Evolutionary conservation across 2,888 invertebrate genomes (phyloP), one percentile per base, ranked within the genome.

Genomic region (Hypomecis atomaria): DNA sequence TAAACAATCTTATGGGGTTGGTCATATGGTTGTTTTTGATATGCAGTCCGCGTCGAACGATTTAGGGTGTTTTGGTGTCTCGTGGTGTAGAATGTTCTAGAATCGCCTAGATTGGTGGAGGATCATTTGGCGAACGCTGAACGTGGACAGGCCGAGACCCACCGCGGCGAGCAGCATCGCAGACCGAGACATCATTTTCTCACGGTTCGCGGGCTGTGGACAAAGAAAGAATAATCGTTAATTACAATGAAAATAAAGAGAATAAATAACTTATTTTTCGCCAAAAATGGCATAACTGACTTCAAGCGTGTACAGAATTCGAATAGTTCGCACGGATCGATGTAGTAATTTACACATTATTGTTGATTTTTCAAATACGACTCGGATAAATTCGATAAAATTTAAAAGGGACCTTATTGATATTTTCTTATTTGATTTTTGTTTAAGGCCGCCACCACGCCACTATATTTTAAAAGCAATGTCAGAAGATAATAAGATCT

Each of bases 61-160:
- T 65, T 42, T 49, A 61, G 57, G 53, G 66, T 23, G 23, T 23
- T 23, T n/a, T 23, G 23, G 23, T 65, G 71, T 68, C 68, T 69
- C 67, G 70, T 58, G 8, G 37, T 64, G 61, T 71, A 65, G 71
- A 62, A 64, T 40, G 64, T 67, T 71, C 72, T 74, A 72, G 79
- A 92, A 78, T 76, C 92, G 79, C 75, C 90, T 85, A 71, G 88
- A 81, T 71, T 93, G 93, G 77, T 82, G 88, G 67, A 93, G 82
- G 74, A 94, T 85, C 93, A 94, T 93, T 76, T 94, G 95, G 76
- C 94, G 94, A 57, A 94, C 90, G 86, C 94, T 94, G 85, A 94
- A 94, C 48, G 94, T 94, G 66, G 95, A 94, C 0, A 94, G 82
- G 23, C 94, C 94, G 33, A 94, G 90, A 53, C 94, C 94, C 60